phyloP scores from a whole-genome alignment of 2,797 vertebrate genomes.

The Microcaecilia unicolor region DNA sequence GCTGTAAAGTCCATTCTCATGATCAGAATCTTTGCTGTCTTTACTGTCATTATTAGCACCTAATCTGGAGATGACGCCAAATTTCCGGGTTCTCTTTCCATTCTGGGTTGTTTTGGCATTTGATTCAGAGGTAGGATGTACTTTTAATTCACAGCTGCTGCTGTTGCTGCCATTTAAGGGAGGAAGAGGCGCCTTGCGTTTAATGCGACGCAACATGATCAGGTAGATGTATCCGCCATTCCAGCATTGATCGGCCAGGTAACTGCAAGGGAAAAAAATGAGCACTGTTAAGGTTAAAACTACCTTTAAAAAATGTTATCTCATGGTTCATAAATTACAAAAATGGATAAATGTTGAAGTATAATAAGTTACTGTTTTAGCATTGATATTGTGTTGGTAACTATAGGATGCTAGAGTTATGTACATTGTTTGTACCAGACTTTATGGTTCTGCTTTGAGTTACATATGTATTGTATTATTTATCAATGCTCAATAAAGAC shows the following conservation, averaged over 20 bases:
- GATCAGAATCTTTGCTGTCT: constrained; percentile 30
- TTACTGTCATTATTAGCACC: constrained; percentile 44
- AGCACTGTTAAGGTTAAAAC: too few species aligned
- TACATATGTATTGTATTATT: too few species aligned
- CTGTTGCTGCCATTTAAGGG: constrained; percentile 59
- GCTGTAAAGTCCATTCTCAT: constrained; percentile 51
- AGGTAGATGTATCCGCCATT: constrained; percentile 88
- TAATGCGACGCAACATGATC: constrained; percentile 93
- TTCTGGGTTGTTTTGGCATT: constrained; percentile 47
- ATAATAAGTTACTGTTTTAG: too few species aligned
- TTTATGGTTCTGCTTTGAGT: too few species aligned
- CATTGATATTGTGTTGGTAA: too few species aligned
- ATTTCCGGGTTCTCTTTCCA: constrained; percentile 80
- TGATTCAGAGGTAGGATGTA: constrained; percentile 36
- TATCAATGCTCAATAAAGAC: too few species aligned
- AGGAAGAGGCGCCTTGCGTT: constrained; percentile 81
- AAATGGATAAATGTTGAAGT: too few species aligned
- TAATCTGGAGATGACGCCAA: constrained; percentile 78
- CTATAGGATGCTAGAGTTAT: too few species aligned
- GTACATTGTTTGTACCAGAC: too few species aligned
- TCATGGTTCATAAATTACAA: too few species aligned
- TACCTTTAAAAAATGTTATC: too few species aligned
- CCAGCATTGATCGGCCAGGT: constrained; percentile 96
- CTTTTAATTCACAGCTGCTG: constrained; percentile 40
- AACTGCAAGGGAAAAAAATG: constrained; percentile 55